These are phyloP conservation scores for Pammene fasciana DNA, from an alignment of 2,888 invertebrate genomes.

Conservation along the genomic window DNA sequence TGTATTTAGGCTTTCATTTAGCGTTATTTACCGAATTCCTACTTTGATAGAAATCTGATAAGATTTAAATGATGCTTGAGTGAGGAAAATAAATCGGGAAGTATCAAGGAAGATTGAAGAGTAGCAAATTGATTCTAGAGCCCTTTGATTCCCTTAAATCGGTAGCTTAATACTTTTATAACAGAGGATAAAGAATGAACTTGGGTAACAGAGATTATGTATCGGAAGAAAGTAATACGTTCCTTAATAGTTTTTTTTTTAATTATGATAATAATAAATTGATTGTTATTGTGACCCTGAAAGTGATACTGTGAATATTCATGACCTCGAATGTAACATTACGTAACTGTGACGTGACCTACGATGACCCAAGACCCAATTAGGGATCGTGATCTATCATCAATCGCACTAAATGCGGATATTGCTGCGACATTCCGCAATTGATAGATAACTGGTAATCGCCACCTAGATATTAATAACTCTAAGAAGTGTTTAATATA, in stretches of 20 bases:
- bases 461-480: slow-evolving; percentile 22
- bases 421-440: slow-evolving; percentile 22
- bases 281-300: no score
- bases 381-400: slow-evolving; percentile 28
- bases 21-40: slow-evolving; percentile 16
- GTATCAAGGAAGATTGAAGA: not conserved
- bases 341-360: slow-evolving; percentile 10
- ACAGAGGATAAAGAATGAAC: not conserved
- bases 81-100: not conserved
- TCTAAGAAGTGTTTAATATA: not conserved
- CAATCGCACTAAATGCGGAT: slow-evolving; percentile 31
- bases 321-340: not conserved
- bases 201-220: no score
- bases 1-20: slow-evolving; percentile 31
- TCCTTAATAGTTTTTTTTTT: no score
- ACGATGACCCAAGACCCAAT: slow-evolving; percentile 11
- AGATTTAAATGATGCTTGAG: not conserved
- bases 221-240: no score
- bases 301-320: no score
- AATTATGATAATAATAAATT: no score
- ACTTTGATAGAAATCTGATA: not conserved
- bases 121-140: not conserved
- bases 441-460: slow-evolving; percentile 29
- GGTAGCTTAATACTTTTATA: not conserved
- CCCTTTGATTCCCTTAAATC: not conserved